A percentile compares a stretch with the other conserved stretches of the same genome.
phyloP scores from a whole-genome alignment of 1,140 invertebrate genomes.

The Drosophila takahashii region DNA sequence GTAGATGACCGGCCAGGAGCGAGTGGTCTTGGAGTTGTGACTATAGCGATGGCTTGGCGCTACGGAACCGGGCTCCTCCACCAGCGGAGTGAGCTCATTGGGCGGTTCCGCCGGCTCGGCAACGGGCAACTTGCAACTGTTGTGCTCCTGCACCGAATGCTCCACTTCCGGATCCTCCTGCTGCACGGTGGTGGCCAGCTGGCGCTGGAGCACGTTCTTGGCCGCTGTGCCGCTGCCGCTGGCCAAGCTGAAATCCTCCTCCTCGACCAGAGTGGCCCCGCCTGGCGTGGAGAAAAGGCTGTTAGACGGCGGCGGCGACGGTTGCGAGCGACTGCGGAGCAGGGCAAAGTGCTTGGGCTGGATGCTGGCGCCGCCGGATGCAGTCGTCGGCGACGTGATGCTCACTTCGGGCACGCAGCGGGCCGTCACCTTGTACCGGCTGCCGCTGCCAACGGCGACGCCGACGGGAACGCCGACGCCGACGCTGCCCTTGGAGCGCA shows the following conservation, averaged over 20 bases:
- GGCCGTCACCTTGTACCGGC: conserved; percentile 83
- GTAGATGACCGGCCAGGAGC: conserved; percentile 84
- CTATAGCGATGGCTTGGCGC: conserved; percentile 68
- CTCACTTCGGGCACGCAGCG: conserved; percentile 83
- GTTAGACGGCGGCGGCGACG: conserved; percentile 72
- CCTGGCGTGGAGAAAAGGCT: conserved; percentile 82
- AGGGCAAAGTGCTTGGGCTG: conserved; percentile 74
- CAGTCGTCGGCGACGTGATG: conserved; percentile 79
- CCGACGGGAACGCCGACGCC: conserved; percentile 59
- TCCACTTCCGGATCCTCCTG: conserved; percentile 58
- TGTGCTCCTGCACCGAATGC: conserved; percentile 26
- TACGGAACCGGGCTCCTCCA: conserved; percentile 54
- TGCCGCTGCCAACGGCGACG: conserved; percentile 70
- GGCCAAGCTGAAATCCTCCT: conserved; percentile 80
- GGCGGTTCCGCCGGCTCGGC: conserved; percentile 43
- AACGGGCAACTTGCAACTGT: conserved; percentile 28
- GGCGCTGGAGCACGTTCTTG: conserved; percentile 75
- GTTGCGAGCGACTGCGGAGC: conserved; percentile 73
- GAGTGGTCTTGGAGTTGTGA: conserved; percentile 82
- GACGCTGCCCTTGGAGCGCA: conserved; percentile 72
- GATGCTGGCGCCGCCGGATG: conserved; percentile 44
- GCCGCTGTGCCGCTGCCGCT: conserved; percentile 55
- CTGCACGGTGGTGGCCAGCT: conserved; percentile 64
- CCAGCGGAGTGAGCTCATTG: conserved; percentile 68
- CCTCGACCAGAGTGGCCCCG: conserved; percentile 78